Percentiles rank a stretch among this genome's conserved stretches.
These are phyloP conservation scores for Mercenaria mercenaria DNA, from an alignment of 1,140 invertebrate genomes.

Conservation along the genomic window DNA sequence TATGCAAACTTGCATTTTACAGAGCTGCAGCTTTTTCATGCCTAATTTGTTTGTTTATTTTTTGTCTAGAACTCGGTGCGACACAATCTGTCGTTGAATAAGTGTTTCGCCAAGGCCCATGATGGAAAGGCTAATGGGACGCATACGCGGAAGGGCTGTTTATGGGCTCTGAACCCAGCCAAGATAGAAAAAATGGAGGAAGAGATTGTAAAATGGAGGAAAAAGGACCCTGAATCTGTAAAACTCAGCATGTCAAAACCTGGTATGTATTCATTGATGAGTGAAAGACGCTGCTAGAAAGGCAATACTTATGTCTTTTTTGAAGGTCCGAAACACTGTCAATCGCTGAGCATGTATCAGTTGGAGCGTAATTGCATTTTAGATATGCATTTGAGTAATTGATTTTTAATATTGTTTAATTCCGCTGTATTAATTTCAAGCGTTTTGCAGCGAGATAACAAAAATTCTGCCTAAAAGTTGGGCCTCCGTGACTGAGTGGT, in stretches of 20 bases:
- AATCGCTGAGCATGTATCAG: no score
- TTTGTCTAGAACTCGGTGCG: constrained; percentile 93
- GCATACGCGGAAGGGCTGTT: constrained; percentile 90
- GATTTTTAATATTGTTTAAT: no score
- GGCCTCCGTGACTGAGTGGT: no score
- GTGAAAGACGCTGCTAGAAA: no score
- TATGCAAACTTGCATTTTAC: no score
- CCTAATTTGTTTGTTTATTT: not conserved
- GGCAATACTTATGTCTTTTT: no score
- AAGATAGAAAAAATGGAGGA: constrained; percentile 99
- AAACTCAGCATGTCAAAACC: constrained; percentile 96
- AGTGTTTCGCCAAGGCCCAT: constrained; percentile 99
- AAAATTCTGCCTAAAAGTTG: no score
- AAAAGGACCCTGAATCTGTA: constrained; percentile 93
- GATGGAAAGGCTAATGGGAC: constrained; percentile 88
- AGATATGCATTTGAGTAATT: no score
- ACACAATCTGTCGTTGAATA: constrained; percentile 98
- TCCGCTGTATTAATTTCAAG: no score
- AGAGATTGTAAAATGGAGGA: constrained; percentile 98
- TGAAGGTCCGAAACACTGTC: no score
- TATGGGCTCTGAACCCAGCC: constrained; percentile 98
- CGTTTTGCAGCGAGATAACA: no score
- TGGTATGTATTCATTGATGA: constrained; percentile 86
- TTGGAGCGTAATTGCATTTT: no score
- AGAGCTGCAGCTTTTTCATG: not conserved